Conservation (phyloP, 2,888 invertebrate genomes). For the Dorcus parallelipipedus region DNA sequence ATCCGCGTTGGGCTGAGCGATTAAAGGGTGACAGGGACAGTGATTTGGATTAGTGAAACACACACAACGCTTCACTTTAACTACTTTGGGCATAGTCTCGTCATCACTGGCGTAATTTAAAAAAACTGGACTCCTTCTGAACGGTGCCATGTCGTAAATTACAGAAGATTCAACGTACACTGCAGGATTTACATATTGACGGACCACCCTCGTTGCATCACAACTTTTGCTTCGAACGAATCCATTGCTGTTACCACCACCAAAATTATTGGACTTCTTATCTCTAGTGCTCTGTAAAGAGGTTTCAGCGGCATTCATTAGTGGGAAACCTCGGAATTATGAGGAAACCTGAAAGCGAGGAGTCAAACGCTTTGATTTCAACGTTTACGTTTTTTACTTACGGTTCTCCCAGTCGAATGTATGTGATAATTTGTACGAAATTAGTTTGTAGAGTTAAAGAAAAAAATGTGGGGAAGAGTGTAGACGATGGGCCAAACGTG, state of each 20-base stretch:
- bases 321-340: not conserved
- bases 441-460: not conserved
- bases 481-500: constrained; percentile 17
- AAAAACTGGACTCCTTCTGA: constrained; percentile 31
- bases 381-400: too few species aligned
- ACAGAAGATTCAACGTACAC: constrained; percentile 56
- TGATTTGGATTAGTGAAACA: constrained; percentile 30
- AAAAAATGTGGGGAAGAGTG: constrained; percentile 15
- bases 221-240: constrained; percentile 9
- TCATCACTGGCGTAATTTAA: constrained; percentile 23
- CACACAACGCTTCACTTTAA: constrained; percentile 34
- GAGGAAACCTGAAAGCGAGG: constrained; percentile 6
- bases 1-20: not conserved
- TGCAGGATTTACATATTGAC: constrained; percentile 59
- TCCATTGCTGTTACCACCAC: constrained; percentile 12
- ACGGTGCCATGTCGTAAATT: constrained; percentile 28
- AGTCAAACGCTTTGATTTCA: not conserved
- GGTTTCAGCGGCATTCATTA: constrained; percentile 14
- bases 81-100: constrained; percentile 21
- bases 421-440: too few species aligned
- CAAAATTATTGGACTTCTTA: not conserved
- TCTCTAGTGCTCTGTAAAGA: not conserved
- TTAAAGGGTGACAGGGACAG: constrained; percentile 31
- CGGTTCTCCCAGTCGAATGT: too few species aligned
- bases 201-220: constrained; percentile 16